A percentile compares a stretch with the other conserved stretches of the same genome.
These are phyloP conservation scores for Nannobrachium achirus DNA, from an alignment of 2,113 vertebrate species.

Conservation along the genomic window DNA sequence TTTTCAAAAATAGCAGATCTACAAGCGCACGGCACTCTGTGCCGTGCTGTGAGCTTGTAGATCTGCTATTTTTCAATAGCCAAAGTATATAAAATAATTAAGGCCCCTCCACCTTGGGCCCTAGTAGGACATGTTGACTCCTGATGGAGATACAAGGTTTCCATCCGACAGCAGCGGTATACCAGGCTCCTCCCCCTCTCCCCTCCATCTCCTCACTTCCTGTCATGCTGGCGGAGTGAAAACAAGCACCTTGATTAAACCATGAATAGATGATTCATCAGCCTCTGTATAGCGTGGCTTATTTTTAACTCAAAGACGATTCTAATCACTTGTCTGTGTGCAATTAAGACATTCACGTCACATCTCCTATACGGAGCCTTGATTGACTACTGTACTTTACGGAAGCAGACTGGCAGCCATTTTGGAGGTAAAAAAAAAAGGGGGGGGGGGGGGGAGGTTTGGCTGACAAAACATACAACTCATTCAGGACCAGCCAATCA, in stretches of 20 bases:
- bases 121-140: too few species aligned
- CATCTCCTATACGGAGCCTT: constrained; percentile 73
- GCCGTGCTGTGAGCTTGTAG: too few species aligned
- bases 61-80: too few species aligned
- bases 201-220: constrained; percentile 57
- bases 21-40: too few species aligned
- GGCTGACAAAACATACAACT: constrained; percentile 66
- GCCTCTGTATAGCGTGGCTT: constrained; percentile 66
- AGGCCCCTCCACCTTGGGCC: too few species aligned
- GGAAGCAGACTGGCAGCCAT: constrained; percentile 73
- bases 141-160: too few species aligned
- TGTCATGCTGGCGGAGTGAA: constrained; percentile 72
- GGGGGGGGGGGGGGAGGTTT: constrained; percentile 30
- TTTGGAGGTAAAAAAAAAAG: constrained; percentile 67
- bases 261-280: constrained; percentile 84
- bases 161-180: too few species aligned
- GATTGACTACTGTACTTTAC: constrained; percentile 79
- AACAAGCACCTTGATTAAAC: constrained; percentile 85
- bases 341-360: constrained; percentile 83
- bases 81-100: too few species aligned
- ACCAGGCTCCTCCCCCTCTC: background rate
- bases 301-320: constrained; percentile 78
- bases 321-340: constrained; percentile 77
- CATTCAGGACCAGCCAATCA: constrained; percentile 63
- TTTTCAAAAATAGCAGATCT: too few species aligned